Base-by-base conservation (phyloP, 64 coral and sea anemone species). In the Platygyra sinensis region DNA sequence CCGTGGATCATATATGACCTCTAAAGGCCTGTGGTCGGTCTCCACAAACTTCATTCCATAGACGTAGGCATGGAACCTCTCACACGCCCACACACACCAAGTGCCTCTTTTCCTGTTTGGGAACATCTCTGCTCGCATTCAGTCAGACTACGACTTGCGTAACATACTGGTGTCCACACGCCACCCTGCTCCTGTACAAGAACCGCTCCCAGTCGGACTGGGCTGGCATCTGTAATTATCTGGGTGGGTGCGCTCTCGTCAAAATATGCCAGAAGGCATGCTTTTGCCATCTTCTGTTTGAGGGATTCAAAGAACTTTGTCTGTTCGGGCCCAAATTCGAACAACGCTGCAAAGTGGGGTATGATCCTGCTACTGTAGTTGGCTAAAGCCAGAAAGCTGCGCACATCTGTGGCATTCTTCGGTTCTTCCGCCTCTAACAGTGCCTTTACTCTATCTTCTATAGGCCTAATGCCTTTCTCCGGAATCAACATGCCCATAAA, bases 401-500 rank as follows among this genome's bases (percentile, higher is more conserved):
- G 73, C 7, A 61, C 60, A 61, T 61, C 60, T 74, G n/a, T n/a
- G n/a, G n/a, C n/a, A n/a, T n/a, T n/a, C n/a, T n/a, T n/a, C n/a
- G n/a, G n/a, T n/a, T n/a, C 42, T 78, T 67, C 74, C 60, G 46
- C 30, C 30, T 89, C 62, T 62, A 79, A 59, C 42, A 89, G 75
- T 62, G 54, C 87, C 79, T 78, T 89, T 15, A 89, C 74, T 57
- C 57, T 52, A 60, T 78, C 87, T 46, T 14, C 46, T 84, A 59
- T 89, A 78, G 73, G 87, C 10, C 75, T 57, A 61, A 89, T 89
- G 60, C 87, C 74, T 80, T 89, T 89, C 60, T 89, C 59, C 46
- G 87, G 79, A 52, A 89, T 29, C 55, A 78, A 75, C 42, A 89
- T 89, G 12, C 75, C 87, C 75, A 89, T 89, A 62, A 89, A 89